Evolutionary conservation across 2,113 vertebrate genomes (phyloP).

Genomic region (Cyrtonyx montezumae): DNA sequence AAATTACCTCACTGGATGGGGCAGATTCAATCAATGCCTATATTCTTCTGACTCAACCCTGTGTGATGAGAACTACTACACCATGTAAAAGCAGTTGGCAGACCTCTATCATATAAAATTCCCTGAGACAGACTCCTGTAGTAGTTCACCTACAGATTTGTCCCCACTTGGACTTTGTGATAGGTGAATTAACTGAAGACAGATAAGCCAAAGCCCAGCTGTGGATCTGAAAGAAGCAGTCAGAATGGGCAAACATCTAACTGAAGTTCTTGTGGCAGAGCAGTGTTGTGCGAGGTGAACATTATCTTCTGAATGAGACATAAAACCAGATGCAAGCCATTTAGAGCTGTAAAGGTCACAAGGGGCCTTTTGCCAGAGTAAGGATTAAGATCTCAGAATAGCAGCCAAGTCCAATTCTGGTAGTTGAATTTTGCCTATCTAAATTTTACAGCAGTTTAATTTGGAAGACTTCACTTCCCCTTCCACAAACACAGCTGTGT

Average conservation of each 20-base stretch:
- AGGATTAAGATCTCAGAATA: conserved; percentile 30
- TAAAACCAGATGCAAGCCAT: background rate
- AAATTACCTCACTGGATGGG: background rate
- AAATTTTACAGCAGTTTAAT: conserved; percentile 66
- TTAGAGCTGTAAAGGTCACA: background rate
- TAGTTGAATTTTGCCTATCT: conserved; percentile 51
- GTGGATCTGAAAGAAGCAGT: background rate
- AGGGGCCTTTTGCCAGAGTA: background rate
- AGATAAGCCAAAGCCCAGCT: background rate
- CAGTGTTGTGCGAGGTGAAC: background rate
- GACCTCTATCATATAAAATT: background rate
- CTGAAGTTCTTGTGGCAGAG: background rate
- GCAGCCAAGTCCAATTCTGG: conserved; percentile 35
- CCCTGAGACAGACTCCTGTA: background rate
- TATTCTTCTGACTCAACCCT: background rate
- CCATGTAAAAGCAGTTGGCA: background rate
- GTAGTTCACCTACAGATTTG: background rate
- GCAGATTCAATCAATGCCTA: background rate
- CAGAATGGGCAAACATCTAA: background rate
- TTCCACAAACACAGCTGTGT: conserved; percentile 46
- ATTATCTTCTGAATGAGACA: background rate
- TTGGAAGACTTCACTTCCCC: conserved; percentile 57
- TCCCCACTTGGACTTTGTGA: background rate
- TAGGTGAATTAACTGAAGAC: background rate
- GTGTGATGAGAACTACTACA: background rate